phyloP scores from a whole-genome alignment of 2,888 invertebrate species.

The Anticlea derivata region DNA sequence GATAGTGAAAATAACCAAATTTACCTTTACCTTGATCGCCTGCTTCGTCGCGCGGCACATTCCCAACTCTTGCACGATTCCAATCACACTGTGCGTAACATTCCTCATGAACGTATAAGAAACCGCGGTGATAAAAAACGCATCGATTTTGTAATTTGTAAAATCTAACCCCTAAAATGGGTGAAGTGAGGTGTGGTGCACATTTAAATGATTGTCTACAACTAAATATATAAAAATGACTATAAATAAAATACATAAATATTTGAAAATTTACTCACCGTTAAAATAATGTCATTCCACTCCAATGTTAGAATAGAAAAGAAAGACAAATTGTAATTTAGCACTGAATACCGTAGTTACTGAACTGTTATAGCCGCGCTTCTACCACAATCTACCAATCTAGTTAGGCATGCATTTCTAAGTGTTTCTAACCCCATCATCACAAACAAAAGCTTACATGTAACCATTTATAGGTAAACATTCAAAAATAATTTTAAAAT shows the following conservation, averaged over 20 bases:
- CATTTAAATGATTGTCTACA: slow-evolving; percentile 48
- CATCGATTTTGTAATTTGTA: slow-evolving; percentile 38
- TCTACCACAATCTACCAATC: slow-evolving; percentile 42
- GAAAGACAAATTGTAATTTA: slow-evolving; percentile 39
- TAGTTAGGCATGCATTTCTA: slow-evolving; percentile 65
- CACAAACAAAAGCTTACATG: slow-evolving; percentile 65
- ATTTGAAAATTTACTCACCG: slow-evolving; percentile 65
- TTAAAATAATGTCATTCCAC: slow-evolving; percentile 51
- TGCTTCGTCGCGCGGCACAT: slow-evolving; percentile 43
- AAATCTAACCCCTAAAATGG: slow-evolving; percentile 44
- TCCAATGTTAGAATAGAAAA: slow-evolving; percentile 56
- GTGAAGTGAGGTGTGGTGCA: slow-evolving; percentile 62
- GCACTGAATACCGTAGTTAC: slow-evolving; percentile 53
- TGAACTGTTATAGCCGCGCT: slow-evolving; percentile 38
- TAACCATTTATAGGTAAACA: slow-evolving; percentile 42
- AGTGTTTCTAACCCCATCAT: slow-evolving; percentile 58
- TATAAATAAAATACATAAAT: slow-evolving; percentile 27
- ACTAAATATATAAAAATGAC: slow-evolving; percentile 52
- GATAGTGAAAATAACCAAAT: slow-evolving; percentile 57
- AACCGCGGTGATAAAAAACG: slow-evolving; percentile 45
- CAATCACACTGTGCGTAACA: slow-evolving; percentile 52
- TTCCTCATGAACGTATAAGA: slow-evolving; percentile 38
- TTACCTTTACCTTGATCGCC: slow-evolving; percentile 59
- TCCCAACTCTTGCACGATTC: slow-evolving; percentile 58
- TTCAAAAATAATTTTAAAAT: slow-evolving; percentile 42